Conservation (phyloP, 2,797 vertebrate species). For the Falco rusticolus region DNA sequence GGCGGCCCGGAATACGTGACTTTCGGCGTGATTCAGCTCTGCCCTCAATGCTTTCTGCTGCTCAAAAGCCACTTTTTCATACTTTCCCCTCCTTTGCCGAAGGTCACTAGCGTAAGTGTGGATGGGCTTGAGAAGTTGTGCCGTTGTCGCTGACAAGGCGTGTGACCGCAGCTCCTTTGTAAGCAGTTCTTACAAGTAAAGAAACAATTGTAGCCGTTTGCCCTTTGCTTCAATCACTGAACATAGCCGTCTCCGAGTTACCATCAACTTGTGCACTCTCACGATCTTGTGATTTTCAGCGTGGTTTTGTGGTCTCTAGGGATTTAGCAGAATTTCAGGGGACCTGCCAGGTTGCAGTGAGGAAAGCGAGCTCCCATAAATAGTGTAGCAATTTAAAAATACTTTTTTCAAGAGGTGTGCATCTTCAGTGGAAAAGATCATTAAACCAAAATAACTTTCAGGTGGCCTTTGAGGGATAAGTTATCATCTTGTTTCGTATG, state of each 20-base stretch:
- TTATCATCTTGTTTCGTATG: not conserved
- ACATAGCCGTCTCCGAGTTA: not conserved
- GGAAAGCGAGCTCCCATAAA: not conserved
- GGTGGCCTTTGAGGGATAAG: not conserved
- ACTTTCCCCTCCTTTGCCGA: not conserved
- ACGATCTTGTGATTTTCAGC: accelerated
- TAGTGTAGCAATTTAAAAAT: accelerated
- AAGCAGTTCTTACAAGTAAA: not conserved
- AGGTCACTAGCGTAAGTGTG: accelerated
- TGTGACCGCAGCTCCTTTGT: not conserved
- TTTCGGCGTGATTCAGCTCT: too few relatives aligned
- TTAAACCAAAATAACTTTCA: not conserved
- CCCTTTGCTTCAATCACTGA: too few relatives aligned
- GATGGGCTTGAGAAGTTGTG: not conserved
- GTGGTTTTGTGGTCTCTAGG: accelerated
- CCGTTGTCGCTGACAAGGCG: accelerated
- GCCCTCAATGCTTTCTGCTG: accelerated
- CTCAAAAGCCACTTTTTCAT: accelerated
- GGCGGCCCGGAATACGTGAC: accelerated
- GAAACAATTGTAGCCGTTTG: accelerated
- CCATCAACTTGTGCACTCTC: not conserved
- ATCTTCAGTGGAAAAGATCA: not conserved
- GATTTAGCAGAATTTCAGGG: not conserved
- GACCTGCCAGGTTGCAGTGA: not conserved
- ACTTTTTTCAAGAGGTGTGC: accelerated